Conservation (phyloP, 2,113 vertebrate genomes). For the Serinus canaria region DNA sequence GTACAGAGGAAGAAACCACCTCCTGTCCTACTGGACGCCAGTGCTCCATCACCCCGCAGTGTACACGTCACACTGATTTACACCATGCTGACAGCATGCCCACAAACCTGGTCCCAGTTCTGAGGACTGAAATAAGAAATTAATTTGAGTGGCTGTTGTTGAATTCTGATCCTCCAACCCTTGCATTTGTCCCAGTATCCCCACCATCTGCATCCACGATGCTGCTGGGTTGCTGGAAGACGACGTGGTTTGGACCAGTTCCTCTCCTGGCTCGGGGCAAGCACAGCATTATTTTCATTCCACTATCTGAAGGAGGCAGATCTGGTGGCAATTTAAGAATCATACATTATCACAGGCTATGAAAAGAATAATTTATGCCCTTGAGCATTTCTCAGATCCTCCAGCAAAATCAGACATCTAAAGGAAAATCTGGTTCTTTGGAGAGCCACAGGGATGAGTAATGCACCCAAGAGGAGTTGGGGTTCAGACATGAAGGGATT, state of each 20-base stretch:
- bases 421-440: conserved; percentile 57
- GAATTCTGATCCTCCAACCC: not conserved
- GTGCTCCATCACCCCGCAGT: not conserved
- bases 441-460: conserved; percentile 40
- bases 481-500: not conserved
- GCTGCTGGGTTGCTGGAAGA: not conserved
- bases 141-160: not conserved
- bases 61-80: not conserved
- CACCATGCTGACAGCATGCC: not conserved
- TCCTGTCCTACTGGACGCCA: not conserved
- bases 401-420: conserved; percentile 59
- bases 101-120: not conserved
- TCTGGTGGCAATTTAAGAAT: conserved; percentile 51
- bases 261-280: not conserved
- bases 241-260: not conserved
- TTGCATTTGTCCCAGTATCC: not conserved
- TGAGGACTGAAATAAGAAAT: not conserved
- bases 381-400: conserved; percentile 61
- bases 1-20: not conserved
- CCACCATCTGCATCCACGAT: not conserved
- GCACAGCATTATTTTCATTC: conserved; percentile 1
- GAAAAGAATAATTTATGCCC: conserved; percentile 66
- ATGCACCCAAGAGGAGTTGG: not conserved
- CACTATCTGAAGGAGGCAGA: conserved; percentile 24
- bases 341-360: conserved; percentile 59